Evolutionary conservation across 2,113 vertebrate genomes (phyloP), one percentile per base, ranked within the genome.

Genomic region (Kryptolebias marmoratus): DNA sequence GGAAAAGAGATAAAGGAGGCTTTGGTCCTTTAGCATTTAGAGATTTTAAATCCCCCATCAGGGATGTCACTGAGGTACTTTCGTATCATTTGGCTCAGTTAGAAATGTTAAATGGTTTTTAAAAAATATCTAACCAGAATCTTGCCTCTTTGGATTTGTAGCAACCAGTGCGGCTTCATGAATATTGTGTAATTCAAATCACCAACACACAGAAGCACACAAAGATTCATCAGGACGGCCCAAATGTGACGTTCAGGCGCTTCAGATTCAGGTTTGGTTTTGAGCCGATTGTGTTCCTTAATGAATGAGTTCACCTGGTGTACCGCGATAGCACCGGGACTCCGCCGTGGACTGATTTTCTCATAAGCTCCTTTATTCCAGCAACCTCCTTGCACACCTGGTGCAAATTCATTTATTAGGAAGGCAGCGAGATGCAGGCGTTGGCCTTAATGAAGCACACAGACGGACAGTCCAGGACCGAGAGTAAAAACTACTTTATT

Each of bases 401-500:
- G 39, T 79, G 75, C 80, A 71, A 70, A 86, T 80, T 45, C 60
- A 83, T 75, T 75, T 68, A 79, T 87, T 68, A 83, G 55, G 69
- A 63, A 73, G 47, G 42, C 64, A 13, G 6, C 27, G 56, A 63
- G 55, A 74, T 3, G 7, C 48, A 74, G 52, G 59, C 42, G 4
- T 1, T 1, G 36, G 39, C 7, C 1, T 54, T 54, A 45, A 36
- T 18, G 49, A 52, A 6, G 16, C 75, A 60, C 60, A 77, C 64
- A 81, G 32, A 75, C 13, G 44, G 53, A 64, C 45, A 61, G 27
- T 28, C 67, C 4, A 13, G 52, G 68, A 2, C 63, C n/a, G 76
- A 86, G 89, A 91, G 85, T 93, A 93, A 91, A 92, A 93, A 93
- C 91, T 93, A 93, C 90, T 93, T 93, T 93, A 93, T 92, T 93